Evolutionary conservation across 2,113 vertebrate genomes (phyloP).

Genomic region (Mystacornis crossleyi): DNA sequence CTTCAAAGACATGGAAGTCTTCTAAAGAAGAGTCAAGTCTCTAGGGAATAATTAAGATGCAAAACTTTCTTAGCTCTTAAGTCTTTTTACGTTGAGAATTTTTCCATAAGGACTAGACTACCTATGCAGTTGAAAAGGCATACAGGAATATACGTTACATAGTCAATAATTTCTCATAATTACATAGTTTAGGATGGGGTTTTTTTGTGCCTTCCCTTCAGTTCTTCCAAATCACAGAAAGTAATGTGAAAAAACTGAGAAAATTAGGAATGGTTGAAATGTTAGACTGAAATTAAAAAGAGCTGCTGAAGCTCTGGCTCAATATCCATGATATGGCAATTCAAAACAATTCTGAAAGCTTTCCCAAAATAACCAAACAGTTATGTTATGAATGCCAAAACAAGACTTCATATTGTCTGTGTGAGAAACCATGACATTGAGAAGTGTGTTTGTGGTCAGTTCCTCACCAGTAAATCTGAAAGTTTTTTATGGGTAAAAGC

Average conservation of each 20-base stretch:
- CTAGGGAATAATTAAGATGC: neutral
- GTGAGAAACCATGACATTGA: neutral
- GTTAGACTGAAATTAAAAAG: neutral
- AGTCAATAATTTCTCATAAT: neutral
- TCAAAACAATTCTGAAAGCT: neutral
- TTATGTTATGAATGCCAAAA: neutral
- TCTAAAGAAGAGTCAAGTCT: neutral
- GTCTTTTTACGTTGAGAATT: neutral
- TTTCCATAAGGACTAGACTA: neutral
- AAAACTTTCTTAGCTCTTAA: neutral
- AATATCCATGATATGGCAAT: neutral
- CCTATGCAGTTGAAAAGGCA: neutral
- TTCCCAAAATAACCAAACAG: neutral
- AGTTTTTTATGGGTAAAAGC: neutral
- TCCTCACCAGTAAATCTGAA: neutral
- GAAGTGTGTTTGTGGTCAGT: neutral
- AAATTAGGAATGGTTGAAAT: neutral
- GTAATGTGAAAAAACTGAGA: neutral
- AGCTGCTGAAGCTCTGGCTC: neutral
- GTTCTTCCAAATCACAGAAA: neutral
- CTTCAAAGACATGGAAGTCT: neutral
- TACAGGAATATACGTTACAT: neutral
- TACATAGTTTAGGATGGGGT: neutral
- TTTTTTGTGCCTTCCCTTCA: neutral
- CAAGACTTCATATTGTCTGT: neutral